Evolutionary conservation across 2,888 invertebrate genomes (phyloP).

Genomic region (Xylota sylvarum): DNA sequence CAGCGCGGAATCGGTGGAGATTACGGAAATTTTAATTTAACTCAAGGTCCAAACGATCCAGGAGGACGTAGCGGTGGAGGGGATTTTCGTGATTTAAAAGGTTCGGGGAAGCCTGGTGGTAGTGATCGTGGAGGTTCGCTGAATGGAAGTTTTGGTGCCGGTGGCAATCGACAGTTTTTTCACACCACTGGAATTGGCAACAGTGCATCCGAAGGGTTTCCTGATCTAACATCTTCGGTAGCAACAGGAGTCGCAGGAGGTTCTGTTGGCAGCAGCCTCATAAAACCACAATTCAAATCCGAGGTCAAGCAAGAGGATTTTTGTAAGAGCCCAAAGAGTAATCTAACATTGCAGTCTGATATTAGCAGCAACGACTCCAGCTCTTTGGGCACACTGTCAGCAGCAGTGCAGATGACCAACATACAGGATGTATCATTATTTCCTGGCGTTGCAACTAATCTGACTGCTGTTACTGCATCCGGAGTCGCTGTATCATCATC

Average conservation of each 20-base stretch:
- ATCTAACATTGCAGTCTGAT: slow-evolving; percentile 78
- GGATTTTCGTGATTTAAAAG: slow-evolving; percentile 81
- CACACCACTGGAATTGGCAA: slow-evolving; percentile 51
- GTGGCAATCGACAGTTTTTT: slow-evolving; percentile 60
- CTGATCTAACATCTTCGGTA: slow-evolving; percentile 62
- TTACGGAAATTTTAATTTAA: slow-evolving; percentile 85
- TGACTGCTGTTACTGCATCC: slow-evolving; percentile 64
- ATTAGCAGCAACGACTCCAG: slow-evolving; percentile 85
- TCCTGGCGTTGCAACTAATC: slow-evolving; percentile 50
- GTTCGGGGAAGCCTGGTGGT: slow-evolving; percentile 73
- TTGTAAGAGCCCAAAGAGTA: slow-evolving; percentile 87
- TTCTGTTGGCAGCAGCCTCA: slow-evolving; percentile 70
- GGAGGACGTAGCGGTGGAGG: slow-evolving; percentile 86
- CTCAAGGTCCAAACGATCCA: slow-evolving; percentile 87
- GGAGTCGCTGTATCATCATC: slow-evolving; percentile 76
- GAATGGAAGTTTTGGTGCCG: slow-evolving; percentile 57
- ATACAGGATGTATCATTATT: slow-evolving; percentile 52
- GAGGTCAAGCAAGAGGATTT: slow-evolving; percentile 85
- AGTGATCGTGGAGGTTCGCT: slow-evolving; percentile 61
- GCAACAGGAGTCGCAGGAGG: slow-evolving; percentile 42
- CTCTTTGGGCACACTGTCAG: slow-evolving; percentile 86
- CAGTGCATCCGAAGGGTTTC: slow-evolving; percentile 60
- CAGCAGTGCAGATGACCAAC: slow-evolving; percentile 77
- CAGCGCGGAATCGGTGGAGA: slow-evolving; percentile 85
- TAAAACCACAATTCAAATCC: slow-evolving; percentile 78